Percentiles rank a stretch among this genome's conserved stretches.
Conservation (phyloP, 2,888 invertebrate species). For the Rhaphigaster nebulosa region DNA sequence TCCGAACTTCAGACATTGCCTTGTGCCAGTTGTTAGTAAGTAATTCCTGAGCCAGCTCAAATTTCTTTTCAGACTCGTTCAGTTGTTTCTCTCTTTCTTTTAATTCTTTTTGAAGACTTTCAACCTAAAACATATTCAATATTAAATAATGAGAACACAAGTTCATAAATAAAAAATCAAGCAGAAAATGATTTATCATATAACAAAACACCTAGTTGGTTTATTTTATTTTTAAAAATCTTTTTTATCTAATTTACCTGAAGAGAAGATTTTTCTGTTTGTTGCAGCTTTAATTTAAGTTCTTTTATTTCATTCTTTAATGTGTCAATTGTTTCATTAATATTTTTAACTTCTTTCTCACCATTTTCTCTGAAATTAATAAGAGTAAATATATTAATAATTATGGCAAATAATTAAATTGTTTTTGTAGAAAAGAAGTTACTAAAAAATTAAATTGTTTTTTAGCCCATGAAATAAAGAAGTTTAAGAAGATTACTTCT, state of each 20-base stretch:
- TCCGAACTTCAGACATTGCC: slow-evolving; percentile 72
- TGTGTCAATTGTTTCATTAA: slow-evolving; percentile 53
- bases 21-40: slow-evolving; percentile 70
- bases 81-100: slow-evolving; percentile 70
- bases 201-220: too few species aligned
- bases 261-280: slow-evolving; percentile 49
- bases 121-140: slow-evolving; percentile 60
- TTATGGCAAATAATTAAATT: background rate
- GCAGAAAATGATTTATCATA: background rate
- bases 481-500: too few species aligned
- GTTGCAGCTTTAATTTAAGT: slow-evolving; percentile 53
- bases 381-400: background rate
- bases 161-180: background rate
- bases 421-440: background rate
- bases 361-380: slow-evolving; percentile 43
- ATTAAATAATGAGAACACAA: background rate
- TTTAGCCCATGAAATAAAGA: too few species aligned
- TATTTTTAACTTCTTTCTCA: slow-evolving; percentile 44
- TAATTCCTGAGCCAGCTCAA: slow-evolving; percentile 69
- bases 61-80: slow-evolving; percentile 69
- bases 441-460: too few species aligned
- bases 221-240: background rate
- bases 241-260: slow-evolving; percentile 46
- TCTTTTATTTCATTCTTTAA: slow-evolving; percentile 53
- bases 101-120: slow-evolving; percentile 67